Evolutionary conservation across 2,113 vertebrate species (phyloP).

Genomic region (Poecile atricapillus): DNA sequence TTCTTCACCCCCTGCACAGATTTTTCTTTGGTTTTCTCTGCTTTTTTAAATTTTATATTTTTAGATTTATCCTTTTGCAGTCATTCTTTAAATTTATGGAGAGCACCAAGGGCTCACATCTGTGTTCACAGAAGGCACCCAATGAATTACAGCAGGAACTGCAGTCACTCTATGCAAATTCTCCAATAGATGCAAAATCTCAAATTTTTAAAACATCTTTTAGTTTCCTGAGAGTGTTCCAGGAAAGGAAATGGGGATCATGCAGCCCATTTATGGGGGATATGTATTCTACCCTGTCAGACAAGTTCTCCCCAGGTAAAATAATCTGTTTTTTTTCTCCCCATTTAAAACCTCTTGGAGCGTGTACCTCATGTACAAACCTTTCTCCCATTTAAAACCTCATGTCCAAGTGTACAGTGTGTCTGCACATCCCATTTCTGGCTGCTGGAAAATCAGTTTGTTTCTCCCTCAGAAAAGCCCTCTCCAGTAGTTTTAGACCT

Average conservation of each 20-base stretch:
- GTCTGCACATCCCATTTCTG: not conserved
- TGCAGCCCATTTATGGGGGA: rapidly evolving
- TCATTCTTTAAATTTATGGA: not conserved
- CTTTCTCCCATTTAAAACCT: not conserved
- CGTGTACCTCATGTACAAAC: too few species aligned
- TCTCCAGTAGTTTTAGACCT: not conserved
- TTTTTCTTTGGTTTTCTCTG: not conserved
- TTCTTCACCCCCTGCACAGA: too few species aligned
- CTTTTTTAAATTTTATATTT: rapidly evolving
- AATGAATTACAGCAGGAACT: not conserved
- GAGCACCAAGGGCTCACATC: not conserved
- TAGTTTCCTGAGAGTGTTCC: not conserved
- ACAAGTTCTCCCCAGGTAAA: rapidly evolving
- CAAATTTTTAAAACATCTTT: not conserved
- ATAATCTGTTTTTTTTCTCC: not conserved
- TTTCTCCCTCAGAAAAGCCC: not conserved
- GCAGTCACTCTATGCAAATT: not conserved
- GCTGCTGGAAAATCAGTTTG: not conserved
- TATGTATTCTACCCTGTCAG: not conserved
- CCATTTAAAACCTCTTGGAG: not conserved
- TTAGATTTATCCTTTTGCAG: not conserved
- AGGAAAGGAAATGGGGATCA: not conserved
- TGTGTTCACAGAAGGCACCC: not conserved
- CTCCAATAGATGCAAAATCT: not conserved
- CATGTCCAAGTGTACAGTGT: not conserved